Evolutionary conservation across 2,113 vertebrate species (phyloP).

Genomic region (Gymnogyps californianus): DNA sequence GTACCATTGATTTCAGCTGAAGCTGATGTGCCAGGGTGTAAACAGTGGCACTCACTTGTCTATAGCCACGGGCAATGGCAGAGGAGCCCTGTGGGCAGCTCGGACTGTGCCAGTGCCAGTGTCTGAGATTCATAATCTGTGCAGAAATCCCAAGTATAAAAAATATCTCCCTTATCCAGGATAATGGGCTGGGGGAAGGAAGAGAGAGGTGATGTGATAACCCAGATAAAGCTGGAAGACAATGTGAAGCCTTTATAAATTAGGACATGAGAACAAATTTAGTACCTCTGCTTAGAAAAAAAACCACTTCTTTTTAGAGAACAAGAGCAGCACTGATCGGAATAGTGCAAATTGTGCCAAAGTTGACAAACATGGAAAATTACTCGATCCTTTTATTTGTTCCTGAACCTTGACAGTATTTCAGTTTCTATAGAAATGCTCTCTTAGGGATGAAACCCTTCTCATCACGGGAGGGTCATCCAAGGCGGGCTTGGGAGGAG

Average conservation of each 20-base stretch:
- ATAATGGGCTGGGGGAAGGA: not conserved
- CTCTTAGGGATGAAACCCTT: not conserved
- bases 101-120: accelerated
- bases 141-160: not conserved
- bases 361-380: conserved; percentile 42
- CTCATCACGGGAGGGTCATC: not conserved
- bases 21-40: not conserved
- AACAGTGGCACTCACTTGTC: not conserved
- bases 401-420: not conserved
- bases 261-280: not conserved
- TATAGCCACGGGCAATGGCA: accelerated
- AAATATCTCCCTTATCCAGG: not conserved
- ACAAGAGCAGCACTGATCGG: not conserved
- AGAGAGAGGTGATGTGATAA: not conserved
- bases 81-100: not conserved
- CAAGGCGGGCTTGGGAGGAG: not conserved
- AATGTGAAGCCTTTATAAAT: not conserved
- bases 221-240: not conserved
- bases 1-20: not conserved
- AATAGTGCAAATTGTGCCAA: conserved; percentile 27
- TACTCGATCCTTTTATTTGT: not conserved
- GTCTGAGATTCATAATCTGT: not conserved
- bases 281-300: not conserved
- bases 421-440: conserved; percentile 31
- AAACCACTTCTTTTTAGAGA: not conserved